Conservation (phyloP, 2,797 vertebrate genomes). For the Allochrocebus solatus region DNA sequence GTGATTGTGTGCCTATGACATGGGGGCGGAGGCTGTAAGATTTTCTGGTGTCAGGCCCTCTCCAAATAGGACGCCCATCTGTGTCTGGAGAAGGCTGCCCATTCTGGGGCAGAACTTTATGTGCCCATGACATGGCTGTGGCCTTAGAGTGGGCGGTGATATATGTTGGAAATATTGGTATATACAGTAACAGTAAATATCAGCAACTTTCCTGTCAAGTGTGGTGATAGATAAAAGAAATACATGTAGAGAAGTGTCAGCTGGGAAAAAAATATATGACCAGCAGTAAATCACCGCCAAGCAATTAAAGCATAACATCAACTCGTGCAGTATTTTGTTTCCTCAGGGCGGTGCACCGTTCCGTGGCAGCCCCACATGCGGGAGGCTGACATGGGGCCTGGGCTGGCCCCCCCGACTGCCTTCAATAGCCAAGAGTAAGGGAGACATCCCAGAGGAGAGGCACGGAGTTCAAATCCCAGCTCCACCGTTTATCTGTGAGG, state of each 20-base stretch:
- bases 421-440: neutral
- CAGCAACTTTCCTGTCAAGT: constrained; percentile 73
- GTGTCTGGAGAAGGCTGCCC: neutral
- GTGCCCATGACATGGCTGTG: neutral
- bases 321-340: constrained; percentile 71
- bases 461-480: neutral
- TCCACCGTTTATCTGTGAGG: rapidly evolving
- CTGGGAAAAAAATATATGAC: constrained; percentile 66
- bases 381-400: neutral
- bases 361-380: rapidly evolving
- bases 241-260: constrained; percentile 76
- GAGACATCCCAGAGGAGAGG: neutral
- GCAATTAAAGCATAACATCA: constrained; percentile 77
- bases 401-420: neutral
- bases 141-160: constrained; percentile 66
- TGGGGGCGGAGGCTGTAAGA: neutral
- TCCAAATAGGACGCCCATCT: neutral
- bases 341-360: neutral
- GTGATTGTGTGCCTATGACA: neutral
- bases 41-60: neutral
- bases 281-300: constrained; percentile 63
- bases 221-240: constrained; percentile 79
- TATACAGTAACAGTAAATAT: constrained; percentile 81
- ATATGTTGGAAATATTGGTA: constrained; percentile 75
- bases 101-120: neutral